These are phyloP conservation scores for Drosophila birchii DNA, from an alignment of 2,888 invertebrate genomes.

Conservation along the genomic window DNA sequence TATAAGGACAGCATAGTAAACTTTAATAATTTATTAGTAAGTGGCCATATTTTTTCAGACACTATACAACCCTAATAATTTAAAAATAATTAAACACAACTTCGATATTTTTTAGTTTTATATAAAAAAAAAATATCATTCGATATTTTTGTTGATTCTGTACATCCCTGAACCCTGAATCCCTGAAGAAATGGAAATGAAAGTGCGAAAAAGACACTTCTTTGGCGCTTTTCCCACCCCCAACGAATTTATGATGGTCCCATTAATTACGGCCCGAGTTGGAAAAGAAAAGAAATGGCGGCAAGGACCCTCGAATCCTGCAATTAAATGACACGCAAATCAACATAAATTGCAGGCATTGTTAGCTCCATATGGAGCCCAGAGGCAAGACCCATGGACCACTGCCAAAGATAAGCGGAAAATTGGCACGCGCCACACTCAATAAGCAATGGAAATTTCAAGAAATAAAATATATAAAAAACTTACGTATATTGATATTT, in stretches of 20 bases:
- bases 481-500: not conserved
- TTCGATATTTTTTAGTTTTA: not conserved
- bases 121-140: not conserved
- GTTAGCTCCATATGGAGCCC: slow-evolving; percentile 34
- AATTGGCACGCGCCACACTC: slow-evolving; percentile 71
- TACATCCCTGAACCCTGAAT: not conserved
- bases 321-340: slow-evolving; percentile 78
- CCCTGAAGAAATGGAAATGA: slow-evolving; percentile 6
- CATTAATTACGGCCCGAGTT: slow-evolving; percentile 69
- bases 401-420: not conserved
- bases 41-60: too few relatives aligned
- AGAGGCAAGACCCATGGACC: slow-evolving; percentile 9
- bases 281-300: not conserved
- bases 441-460: slow-evolving; percentile 49
- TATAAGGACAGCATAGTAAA: too few relatives aligned
- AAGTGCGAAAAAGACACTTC: slow-evolving; percentile 23
- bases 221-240: not conserved
- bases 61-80: too few relatives aligned
- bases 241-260: slow-evolving; percentile 73
- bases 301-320: slow-evolving; percentile 61
- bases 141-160: not conserved
- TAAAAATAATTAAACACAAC: not conserved
- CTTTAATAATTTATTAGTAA: too few relatives aligned
- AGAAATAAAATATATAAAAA: slow-evolving; percentile 1
- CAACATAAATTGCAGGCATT: slow-evolving; percentile 71